phyloP scores from a whole-genome alignment of 2,113 vertebrate genomes.

The Sialia sialis region DNA sequence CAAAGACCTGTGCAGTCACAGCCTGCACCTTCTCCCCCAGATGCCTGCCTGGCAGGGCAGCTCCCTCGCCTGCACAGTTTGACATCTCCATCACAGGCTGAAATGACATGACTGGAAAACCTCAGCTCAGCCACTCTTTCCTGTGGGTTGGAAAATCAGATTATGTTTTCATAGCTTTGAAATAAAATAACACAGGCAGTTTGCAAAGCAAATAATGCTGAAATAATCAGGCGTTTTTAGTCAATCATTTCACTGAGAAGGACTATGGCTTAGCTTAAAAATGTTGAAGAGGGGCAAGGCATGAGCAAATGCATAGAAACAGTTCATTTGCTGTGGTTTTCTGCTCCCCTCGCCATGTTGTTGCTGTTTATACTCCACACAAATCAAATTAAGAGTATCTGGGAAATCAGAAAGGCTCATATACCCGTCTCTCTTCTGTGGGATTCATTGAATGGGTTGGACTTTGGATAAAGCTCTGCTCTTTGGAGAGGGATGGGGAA shows the following conservation, averaged over 20 bases:
- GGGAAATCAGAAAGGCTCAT: not conserved
- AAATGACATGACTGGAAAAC: not conserved
- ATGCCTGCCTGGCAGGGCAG: not conserved
- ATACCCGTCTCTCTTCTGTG: not conserved
- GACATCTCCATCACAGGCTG: not conserved
- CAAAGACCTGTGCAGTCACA: not conserved
- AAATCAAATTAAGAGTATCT: not conserved
- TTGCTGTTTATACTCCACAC: not conserved
- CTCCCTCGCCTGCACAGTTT: not conserved
- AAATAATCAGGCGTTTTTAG: constrained; percentile 21
- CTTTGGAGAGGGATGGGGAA: not conserved
- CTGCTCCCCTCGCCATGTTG: not conserved
- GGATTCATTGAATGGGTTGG: not conserved
- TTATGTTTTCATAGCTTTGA: constrained; percentile 30
- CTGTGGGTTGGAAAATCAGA: constrained; percentile 8
- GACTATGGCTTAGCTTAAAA: not conserved
- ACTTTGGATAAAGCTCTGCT: not conserved
- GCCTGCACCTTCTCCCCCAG: not conserved
- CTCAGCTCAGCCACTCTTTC: not conserved
- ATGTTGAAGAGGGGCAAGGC: not conserved
- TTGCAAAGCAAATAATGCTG: constrained; percentile 26
- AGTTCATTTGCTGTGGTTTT: not conserved
- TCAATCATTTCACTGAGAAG: not conserved
- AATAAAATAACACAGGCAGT: constrained; percentile 26
- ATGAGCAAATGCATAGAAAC: not conserved